A percentile compares a stretch with the other conserved stretches of the same genome.
Evolutionary conservation across 2,113 vertebrate species (phyloP).

Genomic region (Cavia porcellus): DNA sequence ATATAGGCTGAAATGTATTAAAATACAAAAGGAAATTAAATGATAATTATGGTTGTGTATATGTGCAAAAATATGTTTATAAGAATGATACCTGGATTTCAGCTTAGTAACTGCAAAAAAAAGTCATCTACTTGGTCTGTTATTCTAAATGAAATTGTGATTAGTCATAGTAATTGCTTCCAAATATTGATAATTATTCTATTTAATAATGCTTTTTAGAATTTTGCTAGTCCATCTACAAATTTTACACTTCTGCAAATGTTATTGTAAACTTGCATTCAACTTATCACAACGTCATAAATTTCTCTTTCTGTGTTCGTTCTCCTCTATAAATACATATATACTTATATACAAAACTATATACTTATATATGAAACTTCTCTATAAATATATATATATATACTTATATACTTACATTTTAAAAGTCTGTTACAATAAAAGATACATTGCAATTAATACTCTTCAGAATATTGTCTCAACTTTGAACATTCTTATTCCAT

Average conservation of each 20-base stretch:
- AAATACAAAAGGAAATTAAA: not conserved
- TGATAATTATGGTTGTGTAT: not conserved
- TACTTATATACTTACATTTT: not conserved
- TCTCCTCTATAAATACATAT: no score
- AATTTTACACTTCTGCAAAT: not conserved
- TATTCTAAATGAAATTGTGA: not conserved
- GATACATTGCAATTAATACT: not conserved
- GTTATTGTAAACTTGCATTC: not conserved
- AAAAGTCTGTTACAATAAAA: not conserved
- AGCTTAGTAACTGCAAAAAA: not conserved
- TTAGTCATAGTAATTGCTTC: not conserved
- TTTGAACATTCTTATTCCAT: not conserved
- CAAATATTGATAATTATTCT: not conserved
- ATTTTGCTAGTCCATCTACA: not conserved
- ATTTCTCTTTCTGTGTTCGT: no score
- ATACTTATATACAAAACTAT: not conserved
- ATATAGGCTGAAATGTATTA: not conserved
- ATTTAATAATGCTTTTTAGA: not conserved
- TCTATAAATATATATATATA: not conserved
- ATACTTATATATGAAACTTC: no score
- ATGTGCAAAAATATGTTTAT: not conserved
- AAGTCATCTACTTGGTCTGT: not conserved
- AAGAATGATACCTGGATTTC: not conserved
- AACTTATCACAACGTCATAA: slow-evolving; percentile 6
- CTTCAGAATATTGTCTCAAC: not conserved